Conservation (phyloP, 1,140 invertebrate species). For the Drosophila auraria region DNA sequence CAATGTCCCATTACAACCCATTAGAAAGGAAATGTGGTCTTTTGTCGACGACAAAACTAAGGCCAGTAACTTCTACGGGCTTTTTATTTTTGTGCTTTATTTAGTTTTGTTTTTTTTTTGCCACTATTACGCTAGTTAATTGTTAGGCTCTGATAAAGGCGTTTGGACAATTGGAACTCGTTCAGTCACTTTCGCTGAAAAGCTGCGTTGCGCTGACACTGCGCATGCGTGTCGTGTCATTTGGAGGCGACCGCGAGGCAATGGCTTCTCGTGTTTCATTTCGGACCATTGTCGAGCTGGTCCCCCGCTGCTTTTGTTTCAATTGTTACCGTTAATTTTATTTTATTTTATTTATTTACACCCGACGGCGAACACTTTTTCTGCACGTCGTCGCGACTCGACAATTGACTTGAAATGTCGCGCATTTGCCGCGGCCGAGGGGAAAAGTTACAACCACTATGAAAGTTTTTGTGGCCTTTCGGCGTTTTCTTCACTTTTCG, state of each 20-base stretch:
- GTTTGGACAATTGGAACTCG: constrained; percentile 74
- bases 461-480: constrained; percentile 65
- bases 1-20: not conserved
- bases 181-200: constrained; percentile 83
- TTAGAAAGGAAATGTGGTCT: constrained; percentile 19
- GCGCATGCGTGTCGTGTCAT: constrained; percentile 44
- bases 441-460: constrained; percentile 69
- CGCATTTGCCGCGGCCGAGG: constrained; percentile 55
- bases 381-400: constrained; percentile 58
- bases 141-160: constrained; percentile 64
- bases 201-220: constrained; percentile 55
- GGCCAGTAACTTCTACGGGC: constrained; percentile 44
- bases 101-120: constrained; percentile 34
- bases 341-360: constrained; percentile 72
- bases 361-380: constrained; percentile 57
- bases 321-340: constrained; percentile 79
- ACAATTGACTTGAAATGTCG: constrained; percentile 80
- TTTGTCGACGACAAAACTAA: not conserved
- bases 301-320: constrained; percentile 62
- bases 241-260: not conserved
- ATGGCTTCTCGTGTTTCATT: constrained; percentile 53
- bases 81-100: constrained; percentile 28
- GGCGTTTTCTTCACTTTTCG: constrained; percentile 71
- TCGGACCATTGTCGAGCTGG: constrained; percentile 51
- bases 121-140: constrained; percentile 72